Percentiles rank a stretch among this genome's conserved stretches.
Evolutionary conservation across 2,888 invertebrate genomes (phyloP).

Genomic region (Orthonevra nobilis): DNA sequence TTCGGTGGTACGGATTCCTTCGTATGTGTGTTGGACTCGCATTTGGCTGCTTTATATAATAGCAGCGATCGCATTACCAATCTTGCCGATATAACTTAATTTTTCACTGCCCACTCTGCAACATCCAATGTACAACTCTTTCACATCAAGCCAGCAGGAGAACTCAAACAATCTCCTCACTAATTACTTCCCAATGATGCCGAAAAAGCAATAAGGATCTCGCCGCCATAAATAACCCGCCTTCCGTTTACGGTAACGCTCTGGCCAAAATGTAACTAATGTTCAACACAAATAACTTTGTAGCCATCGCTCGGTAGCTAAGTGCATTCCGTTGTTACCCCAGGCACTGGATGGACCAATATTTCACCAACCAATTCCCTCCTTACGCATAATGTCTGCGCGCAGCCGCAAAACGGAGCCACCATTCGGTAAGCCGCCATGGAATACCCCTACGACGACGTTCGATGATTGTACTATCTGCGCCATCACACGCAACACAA

Average conservation of each 20-base stretch:
- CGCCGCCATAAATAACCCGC: constrained; percentile 66
- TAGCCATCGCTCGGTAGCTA: constrained; percentile 59
- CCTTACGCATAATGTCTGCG: constrained; percentile 53
- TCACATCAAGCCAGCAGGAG: constrained; percentile 2
- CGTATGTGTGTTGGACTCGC: no score
- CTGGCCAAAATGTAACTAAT: constrained; percentile 55
- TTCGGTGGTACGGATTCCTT: no score
- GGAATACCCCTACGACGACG: no score
- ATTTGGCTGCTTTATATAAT: no score
- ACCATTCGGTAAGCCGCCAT: constrained; percentile 39
- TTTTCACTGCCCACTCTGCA: no score
- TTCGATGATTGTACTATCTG: constrained; percentile 52
- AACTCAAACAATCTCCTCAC: constrained; percentile 49
- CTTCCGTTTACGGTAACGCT: constrained; percentile 69
- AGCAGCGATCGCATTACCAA: no score
- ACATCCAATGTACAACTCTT: constrained; percentile 24
- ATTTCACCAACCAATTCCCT: constrained; percentile 57
- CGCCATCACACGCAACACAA: constrained; percentile 59
- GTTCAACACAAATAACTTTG: constrained; percentile 69
- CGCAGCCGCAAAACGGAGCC: constrained; percentile 12
- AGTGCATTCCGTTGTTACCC: constrained; percentile 65
- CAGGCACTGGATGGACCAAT: constrained; percentile 61
- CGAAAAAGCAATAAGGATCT: constrained; percentile 59
- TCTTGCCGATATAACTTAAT: no score
- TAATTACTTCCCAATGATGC: constrained; percentile 53